Base-by-base conservation (phyloP, 2,797 vertebrate species). In the Muscicapa striata region DNA sequence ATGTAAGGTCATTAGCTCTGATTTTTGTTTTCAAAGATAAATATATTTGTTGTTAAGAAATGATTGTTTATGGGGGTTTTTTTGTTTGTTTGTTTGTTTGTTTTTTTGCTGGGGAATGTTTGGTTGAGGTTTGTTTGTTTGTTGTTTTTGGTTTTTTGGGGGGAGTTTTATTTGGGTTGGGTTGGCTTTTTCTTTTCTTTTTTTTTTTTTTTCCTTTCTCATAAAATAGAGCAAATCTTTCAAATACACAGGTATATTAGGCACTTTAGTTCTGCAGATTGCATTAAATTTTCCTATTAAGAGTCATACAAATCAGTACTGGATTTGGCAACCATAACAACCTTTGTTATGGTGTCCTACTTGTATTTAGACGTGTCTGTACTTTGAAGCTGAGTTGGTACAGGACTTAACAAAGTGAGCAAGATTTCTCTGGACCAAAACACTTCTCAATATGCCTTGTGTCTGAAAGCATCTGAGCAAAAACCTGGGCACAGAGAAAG, bases 1-100 rank as follows among this genome's bases (percentile, higher is more conserved):
- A 70, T 10, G 20, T 43, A 45, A 70, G 11, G 30, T 30, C 7
- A n/a, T 41, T 74, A 52, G 6, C 13, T 69, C 7, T 70, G 14
- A 66, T 32, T 76, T 93, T 88, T 77, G 5, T 45, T 92, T 76
- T 19, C 32, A 66, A 80, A 51, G 11, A 26, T 36, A 45, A 89
- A 79, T 22, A 10, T 16, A 9, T 59, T 68, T 69, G 11, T 72
- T 58, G 9, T 32, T 52, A 83, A 45, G 43, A 51, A 14, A 57
- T 12, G 0, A 1, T 11, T n/a, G 15, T 18, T 19, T 10, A 5
- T 55, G 4, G 34, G 34, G 34, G 14, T 11, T 36, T 57, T 34
- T 55, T 55, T 9, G 36, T 67, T 67, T 36, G 7, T 24, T 11
- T 30, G 6, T 46, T 46, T 46, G 21, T 21, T 15, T 40, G 13